Conservation (phyloP, 2,888 invertebrate species). For the Blastobasis lacticolella region DNA sequence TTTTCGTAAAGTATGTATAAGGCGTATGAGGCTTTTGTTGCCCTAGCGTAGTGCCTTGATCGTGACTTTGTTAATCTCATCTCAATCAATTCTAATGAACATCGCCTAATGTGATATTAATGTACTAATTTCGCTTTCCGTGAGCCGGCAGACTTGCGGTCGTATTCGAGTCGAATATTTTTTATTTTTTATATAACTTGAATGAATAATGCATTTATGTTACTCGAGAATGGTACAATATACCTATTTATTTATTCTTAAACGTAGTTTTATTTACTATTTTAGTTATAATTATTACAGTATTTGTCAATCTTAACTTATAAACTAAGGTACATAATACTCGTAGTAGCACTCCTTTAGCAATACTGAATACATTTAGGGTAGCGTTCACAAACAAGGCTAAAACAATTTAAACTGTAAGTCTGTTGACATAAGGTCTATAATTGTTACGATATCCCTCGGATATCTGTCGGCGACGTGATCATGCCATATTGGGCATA, state of each 20-base stretch:
- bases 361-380: too few species aligned
- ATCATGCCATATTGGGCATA: too few species aligned
- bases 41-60: constrained; percentile 20
- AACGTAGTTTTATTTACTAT: neutral
- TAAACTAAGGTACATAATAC: too few species aligned
- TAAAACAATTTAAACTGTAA: too few species aligned
- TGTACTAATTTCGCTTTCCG: constrained; percentile 1
- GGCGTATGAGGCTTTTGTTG: constrained; percentile 9
- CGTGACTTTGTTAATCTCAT: neutral
- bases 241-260: neutral
- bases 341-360: too few species aligned
- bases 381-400: too few species aligned
- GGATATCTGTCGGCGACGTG: too few species aligned
- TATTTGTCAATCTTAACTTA: constrained; percentile 3
- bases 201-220: constrained; percentile 4
- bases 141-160: neutral
- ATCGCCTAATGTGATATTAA: constrained; percentile 10
- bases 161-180: neutral
- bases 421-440: too few species aligned
- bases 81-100: neutral
- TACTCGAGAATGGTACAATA: constrained; percentile 18
- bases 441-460: too few species aligned
- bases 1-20: constrained; percentile 1
- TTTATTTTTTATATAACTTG: neutral
- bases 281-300: neutral